Evolutionary conservation across 2,797 vertebrate species (phyloP).

Genomic region (Pagetopsis macropterus): DNA sequence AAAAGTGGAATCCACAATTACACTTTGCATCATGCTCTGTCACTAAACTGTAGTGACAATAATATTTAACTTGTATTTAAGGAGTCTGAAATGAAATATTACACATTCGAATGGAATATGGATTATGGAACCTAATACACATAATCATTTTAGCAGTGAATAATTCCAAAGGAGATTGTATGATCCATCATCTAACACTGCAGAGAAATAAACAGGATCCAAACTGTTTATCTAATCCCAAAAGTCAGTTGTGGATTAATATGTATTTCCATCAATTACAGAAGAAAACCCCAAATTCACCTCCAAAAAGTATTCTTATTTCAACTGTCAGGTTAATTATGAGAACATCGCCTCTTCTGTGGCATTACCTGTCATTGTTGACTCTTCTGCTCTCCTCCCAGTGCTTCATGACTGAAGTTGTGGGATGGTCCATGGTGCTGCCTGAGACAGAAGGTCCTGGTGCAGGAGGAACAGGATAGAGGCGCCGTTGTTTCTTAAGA

Average conservation of each 20-base stretch:
- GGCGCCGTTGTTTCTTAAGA: too few species aligned
- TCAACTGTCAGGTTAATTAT: background rate
- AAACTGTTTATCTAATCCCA: background rate
- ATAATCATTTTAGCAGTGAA: background rate
- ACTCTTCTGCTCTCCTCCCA: background rate
- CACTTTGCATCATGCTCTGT: background rate
- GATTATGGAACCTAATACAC: background rate
- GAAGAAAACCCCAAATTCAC: too few species aligned
- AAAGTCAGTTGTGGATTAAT: background rate
- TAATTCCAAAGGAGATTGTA: background rate
- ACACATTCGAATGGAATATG: background rate
- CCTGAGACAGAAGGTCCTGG: constrained; percentile 5
- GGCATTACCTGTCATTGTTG: background rate
- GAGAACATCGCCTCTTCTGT: too few species aligned
- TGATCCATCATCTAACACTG: background rate
- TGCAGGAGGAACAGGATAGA: constrained; percentile 2
- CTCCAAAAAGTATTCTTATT: background rate
- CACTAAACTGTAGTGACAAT: too few species aligned
- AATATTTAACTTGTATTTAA: background rate
- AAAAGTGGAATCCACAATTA: background rate
- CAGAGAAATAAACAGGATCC: background rate
- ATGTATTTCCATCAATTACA: too few species aligned
- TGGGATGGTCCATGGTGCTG: background rate
- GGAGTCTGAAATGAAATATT: background rate
- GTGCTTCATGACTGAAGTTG: background rate